Evolutionary conservation across 1,140 invertebrate genomes (phyloP).

Genomic region (Diuraphis noxia): DNA sequence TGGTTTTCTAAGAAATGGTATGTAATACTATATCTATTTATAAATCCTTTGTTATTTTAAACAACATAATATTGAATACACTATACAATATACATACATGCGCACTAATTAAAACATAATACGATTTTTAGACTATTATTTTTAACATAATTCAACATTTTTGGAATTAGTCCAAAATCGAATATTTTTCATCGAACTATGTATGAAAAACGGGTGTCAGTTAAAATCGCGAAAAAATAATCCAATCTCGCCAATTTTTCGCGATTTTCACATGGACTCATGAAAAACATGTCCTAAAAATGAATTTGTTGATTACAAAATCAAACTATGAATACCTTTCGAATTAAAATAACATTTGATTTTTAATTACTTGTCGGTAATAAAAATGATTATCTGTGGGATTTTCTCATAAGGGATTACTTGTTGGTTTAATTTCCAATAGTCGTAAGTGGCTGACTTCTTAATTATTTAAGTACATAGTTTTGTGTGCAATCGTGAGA

Average conservation of each 20-base stretch:
- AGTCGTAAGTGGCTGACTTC: neutral
- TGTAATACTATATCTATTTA: neutral
- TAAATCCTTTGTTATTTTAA: neutral
- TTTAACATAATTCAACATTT: neutral
- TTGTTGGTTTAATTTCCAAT: neutral
- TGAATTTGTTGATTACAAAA: neutral
- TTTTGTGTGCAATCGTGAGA: neutral
- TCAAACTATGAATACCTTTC: neutral
- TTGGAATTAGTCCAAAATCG: neutral
- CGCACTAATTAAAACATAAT: neutral
- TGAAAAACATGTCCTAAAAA: neutral
- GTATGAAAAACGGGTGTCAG: too few species aligned
- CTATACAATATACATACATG: neutral
- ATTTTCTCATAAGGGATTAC: neutral
- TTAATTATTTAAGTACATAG: neutral
- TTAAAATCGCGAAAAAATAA: too few species aligned
- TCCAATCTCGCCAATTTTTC: too few species aligned
- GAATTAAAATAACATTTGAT: neutral
- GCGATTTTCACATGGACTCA: too few species aligned
- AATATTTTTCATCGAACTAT: neutral
- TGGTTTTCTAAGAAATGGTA: neutral
- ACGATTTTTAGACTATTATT: neutral
- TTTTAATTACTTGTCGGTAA: neutral
- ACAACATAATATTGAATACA: neutral
- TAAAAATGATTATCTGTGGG: neutral